phyloP scores from a whole-genome alignment of 2,888 invertebrate genomes.

The Didymodactylos carnosus region DNA sequence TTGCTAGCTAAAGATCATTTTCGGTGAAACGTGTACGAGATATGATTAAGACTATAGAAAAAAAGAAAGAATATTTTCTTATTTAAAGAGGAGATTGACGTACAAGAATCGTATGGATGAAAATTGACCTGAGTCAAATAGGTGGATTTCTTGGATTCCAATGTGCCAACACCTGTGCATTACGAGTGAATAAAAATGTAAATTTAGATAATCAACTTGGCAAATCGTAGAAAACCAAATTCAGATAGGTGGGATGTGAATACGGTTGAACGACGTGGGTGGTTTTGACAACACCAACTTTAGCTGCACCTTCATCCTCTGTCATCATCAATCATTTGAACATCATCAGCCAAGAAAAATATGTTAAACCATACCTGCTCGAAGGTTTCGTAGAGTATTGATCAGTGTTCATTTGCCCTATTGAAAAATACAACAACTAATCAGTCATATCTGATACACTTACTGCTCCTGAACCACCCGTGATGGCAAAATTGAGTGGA shows the following conservation, averaged over 20 bases:
- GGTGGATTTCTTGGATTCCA: conserved; percentile 6
- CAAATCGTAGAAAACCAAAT: not conserved
- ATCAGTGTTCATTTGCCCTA: not conserved
- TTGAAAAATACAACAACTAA: no score
- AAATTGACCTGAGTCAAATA: conserved; percentile 15
- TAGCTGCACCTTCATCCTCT: not conserved
- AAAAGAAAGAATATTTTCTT: no score
- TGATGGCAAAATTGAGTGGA: not conserved
- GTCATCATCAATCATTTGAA: not conserved
- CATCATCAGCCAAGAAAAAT: not conserved
- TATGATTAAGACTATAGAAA: conserved; percentile 13
- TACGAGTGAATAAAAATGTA: no score
- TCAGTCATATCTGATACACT: no score
- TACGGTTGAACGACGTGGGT: not conserved
- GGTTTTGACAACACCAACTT: not conserved
- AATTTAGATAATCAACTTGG: no score
- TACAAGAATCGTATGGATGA: conserved; percentile 16
- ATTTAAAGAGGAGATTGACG: no score
- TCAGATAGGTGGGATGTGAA: not conserved
- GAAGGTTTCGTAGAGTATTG: not conserved
- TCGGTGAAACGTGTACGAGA: conserved; percentile 14
- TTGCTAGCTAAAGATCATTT: conserved; percentile 14
- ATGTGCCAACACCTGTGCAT: conserved; percentile 17
- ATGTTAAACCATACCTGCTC: not conserved
- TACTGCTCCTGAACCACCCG: not conserved